Conservation (phyloP, 2,888 invertebrate genomes). For the Automeris io region DNA sequence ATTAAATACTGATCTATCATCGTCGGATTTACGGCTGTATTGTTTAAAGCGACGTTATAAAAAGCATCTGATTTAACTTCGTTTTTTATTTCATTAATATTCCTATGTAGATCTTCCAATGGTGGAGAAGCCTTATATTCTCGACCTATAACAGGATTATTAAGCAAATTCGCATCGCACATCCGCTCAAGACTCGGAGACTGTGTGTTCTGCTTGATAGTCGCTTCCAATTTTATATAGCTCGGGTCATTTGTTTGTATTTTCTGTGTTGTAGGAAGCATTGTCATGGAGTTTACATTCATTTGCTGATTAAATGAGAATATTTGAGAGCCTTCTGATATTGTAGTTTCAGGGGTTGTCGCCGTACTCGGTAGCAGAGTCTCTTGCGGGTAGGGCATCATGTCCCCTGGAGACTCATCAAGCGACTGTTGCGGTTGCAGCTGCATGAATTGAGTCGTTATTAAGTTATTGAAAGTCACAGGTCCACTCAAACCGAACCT, state of each 20-base stretch:
- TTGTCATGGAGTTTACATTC: slow-evolving; percentile 53
- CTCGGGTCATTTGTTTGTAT: slow-evolving; percentile 60
- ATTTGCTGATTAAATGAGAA: slow-evolving; percentile 63
- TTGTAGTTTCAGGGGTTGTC: slow-evolving; percentile 46
- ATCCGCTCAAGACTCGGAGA: slow-evolving; percentile 64
- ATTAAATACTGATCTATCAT: slow-evolving; percentile 62
- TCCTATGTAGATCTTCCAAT: slow-evolving; percentile 63
- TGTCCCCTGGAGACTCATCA: slow-evolving; percentile 52
- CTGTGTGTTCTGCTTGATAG: slow-evolving; percentile 67
- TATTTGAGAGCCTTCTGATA: slow-evolving; percentile 48
- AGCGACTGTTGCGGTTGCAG: slow-evolving; percentile 53
- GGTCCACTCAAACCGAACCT: slow-evolving; percentile 57
- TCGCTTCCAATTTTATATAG: slow-evolving; percentile 66
- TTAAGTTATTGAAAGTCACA: slow-evolving; percentile 66
- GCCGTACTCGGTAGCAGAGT: slow-evolving; percentile 44
- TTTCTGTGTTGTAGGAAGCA: slow-evolving; percentile 57
- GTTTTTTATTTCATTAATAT: slow-evolving; percentile 64
- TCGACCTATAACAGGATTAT: slow-evolving; percentile 41
- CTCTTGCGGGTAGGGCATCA: slow-evolving; percentile 54
- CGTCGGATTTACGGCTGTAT: slow-evolving; percentile 41
- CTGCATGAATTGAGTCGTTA: slow-evolving; percentile 69
- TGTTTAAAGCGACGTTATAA: slow-evolving; percentile 51
- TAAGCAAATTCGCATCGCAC: slow-evolving; percentile 60
- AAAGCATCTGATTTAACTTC: slow-evolving; percentile 65
- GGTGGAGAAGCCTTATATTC: slow-evolving; percentile 70